Base-by-base conservation (phyloP, 2,113 vertebrate genomes). In the Dicrurus megarhynchus region DNA sequence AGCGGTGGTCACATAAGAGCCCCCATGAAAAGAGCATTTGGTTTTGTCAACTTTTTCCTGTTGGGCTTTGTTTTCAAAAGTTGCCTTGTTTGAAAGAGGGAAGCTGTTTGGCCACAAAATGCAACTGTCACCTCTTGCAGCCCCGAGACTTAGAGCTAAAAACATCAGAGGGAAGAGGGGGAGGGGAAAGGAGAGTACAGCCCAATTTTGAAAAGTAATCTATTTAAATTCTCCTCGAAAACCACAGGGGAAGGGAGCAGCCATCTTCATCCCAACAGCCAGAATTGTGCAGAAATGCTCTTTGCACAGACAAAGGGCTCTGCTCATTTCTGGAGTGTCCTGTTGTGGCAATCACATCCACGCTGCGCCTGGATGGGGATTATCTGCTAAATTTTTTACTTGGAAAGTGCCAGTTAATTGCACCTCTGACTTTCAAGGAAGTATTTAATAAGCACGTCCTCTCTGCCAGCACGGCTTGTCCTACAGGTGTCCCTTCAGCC, bases 41-140 rank as follows among this genome's bases (percentile, higher is more conserved):
- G 21, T 57, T 93, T 75, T 78, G 42, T 37, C 64, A 73, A 11
- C 33, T 37, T 78, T 81, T 92, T 93, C 20, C 53, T 78, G 49
- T 49, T 53, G 76, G 39, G n/a, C 49, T 94, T 92, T 89, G 52
- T 69, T 90, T 95, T 95, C 73, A 71, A 22, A 84, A 39, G 44
- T 70, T 32, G 37, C 37, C 83, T 50, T 24, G 0, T 95, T 84
- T 78, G 73, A 95, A 94, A 96, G 76, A 75, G 80, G 89, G 92
- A 96, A 96, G 94, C 65, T 84, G 85, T 96, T 96, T 89, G 92
- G 74, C 95, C 96, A 92, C 96, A 96, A 95, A 92, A 89, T 3
- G 4, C 83, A 97, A 91, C 96, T 61, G 96, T 87, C 93, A 82
- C 69, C 73, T 68, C 84, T 92, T 24, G 0, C 65, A 75, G 92